Evolutionary conservation across 2,888 invertebrate genomes (phyloP).

Genomic region (Andricus quercusramuli): DNA sequence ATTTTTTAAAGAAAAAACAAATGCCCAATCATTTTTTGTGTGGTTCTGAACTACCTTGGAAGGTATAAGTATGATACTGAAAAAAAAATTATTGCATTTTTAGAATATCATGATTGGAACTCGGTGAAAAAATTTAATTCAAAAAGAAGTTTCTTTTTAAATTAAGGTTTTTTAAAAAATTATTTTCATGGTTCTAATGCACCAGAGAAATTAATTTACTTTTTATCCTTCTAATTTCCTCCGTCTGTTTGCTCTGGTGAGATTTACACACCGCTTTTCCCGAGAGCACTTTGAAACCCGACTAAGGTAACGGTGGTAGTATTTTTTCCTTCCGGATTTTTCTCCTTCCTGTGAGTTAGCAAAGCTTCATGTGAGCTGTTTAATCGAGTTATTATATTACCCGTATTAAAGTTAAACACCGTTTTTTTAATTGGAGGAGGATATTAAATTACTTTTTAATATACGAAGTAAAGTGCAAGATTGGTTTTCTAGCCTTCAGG

Average conservation of each 20-base stretch:
- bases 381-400: slow-evolving; percentile 29
- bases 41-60: too few species aligned
- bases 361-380: not conserved
- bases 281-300: slow-evolving; percentile 62
- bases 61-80: too few species aligned
- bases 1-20: too few species aligned
- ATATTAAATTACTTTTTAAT: slow-evolving; percentile 1
- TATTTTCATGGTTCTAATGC: not conserved
- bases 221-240: slow-evolving; percentile 17
- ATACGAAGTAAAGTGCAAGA: not conserved
- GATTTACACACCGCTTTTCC: slow-evolving; percentile 53
- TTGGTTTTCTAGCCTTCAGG: too few species aligned
- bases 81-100: too few species aligned
- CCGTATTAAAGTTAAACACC: not conserved
- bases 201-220: not conserved
- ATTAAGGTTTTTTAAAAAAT: too few species aligned
- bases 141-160: not conserved
- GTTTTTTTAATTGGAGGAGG: not conserved
- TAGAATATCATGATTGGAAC: not conserved
- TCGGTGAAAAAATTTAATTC: not conserved
- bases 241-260: slow-evolving; percentile 57
- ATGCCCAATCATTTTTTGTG: too few species aligned
- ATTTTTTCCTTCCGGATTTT: slow-evolving; percentile 27
- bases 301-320: slow-evolving; percentile 46
- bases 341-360: slow-evolving; percentile 13